phyloP scores from a whole-genome alignment of 2,113 vertebrate genomes.

The Plestiodon gilberti region DNA sequence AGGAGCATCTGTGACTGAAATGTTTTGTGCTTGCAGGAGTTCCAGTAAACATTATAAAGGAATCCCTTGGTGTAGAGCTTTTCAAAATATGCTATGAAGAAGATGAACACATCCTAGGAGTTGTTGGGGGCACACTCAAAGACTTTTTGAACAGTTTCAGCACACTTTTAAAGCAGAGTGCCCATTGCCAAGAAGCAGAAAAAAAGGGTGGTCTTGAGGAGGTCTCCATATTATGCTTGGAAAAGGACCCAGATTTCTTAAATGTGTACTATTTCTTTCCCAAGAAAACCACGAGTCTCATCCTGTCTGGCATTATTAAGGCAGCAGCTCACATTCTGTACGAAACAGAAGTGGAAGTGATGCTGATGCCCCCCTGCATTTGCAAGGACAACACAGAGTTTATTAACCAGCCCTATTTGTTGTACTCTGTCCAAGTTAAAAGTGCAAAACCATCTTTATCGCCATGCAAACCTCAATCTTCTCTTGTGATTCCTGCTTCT shows the following conservation, averaged over 20 bases:
- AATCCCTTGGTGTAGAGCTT: conserved; percentile 90
- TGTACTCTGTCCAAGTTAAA: conserved; percentile 88
- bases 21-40: conserved; percentile 78
- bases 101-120: conserved; percentile 90
- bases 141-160: conserved; percentile 99
- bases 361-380: conserved; percentile 78
- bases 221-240: conserved; percentile 93
- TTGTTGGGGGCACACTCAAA: conserved; percentile 94
- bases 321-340: conserved; percentile 90
- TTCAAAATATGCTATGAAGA: conserved; percentile 96
- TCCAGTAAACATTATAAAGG: conserved; percentile 80
- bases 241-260: conserved; percentile 90
- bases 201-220: conserved; percentile 81
- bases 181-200: conserved; percentile 75
- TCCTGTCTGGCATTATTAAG: conserved; percentile 92
- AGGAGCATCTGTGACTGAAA: conserved; percentile 16
- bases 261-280: conserved; percentile 96
- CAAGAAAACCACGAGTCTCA: conserved; percentile 85
- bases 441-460: conserved; percentile 86
- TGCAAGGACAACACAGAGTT: conserved; percentile 86
- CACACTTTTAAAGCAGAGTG: conserved; percentile 91
- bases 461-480: conserved; percentile 88
- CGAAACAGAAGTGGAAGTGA: conserved; percentile 88
- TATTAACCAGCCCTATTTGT: conserved; percentile 88
- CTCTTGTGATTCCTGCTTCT: conserved; percentile 88